Percentiles rank a stretch among this genome's conserved stretches.
phyloP scores from a whole-genome alignment of 1,140 invertebrate genomes.

The Scaptomyza montana region DNA sequence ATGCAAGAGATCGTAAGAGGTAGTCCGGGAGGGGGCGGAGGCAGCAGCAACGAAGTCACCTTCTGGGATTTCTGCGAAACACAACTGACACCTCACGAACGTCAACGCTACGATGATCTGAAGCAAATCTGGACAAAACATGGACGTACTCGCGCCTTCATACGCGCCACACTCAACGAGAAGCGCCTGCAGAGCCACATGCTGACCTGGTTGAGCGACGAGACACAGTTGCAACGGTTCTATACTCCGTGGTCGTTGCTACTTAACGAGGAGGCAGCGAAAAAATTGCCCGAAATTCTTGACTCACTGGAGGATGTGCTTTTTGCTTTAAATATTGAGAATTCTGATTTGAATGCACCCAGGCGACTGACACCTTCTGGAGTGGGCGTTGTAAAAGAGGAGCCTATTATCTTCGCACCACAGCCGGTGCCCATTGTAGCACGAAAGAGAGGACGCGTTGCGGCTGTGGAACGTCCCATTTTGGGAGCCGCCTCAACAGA shows the following conservation, averaged over 20 bases:
- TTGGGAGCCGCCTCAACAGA: constrained; percentile 57
- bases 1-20: constrained; percentile 79
- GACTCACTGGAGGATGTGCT: constrained; percentile 91
- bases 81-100: constrained; percentile 91
- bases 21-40: constrained; percentile 17
- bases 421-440: constrained; percentile 67
- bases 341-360: constrained; percentile 88
- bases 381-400: constrained; percentile 55
- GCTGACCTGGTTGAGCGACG: constrained; percentile 88
- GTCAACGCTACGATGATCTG: constrained; percentile 89
- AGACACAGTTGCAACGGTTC: constrained; percentile 85
- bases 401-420: constrained; percentile 84
- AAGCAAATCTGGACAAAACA: constrained; percentile 90
- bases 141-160: constrained; percentile 91
- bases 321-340: constrained; percentile 93
- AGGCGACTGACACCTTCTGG: constrained; percentile 18
- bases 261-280: constrained; percentile 89
- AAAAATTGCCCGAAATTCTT: constrained; percentile 90
- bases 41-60: constrained; percentile 45
- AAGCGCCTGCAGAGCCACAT: constrained; percentile 91
- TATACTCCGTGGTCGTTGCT: constrained; percentile 93
- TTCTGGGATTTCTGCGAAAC: constrained; percentile 87
- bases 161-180: constrained; percentile 93
- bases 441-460: constrained; percentile 31
- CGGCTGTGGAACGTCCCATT: constrained; percentile 64